These are phyloP conservation scores for Notarius quadriscutis DNA, from an alignment of 2,113 vertebrate genomes.

Conservation along the genomic window DNA sequence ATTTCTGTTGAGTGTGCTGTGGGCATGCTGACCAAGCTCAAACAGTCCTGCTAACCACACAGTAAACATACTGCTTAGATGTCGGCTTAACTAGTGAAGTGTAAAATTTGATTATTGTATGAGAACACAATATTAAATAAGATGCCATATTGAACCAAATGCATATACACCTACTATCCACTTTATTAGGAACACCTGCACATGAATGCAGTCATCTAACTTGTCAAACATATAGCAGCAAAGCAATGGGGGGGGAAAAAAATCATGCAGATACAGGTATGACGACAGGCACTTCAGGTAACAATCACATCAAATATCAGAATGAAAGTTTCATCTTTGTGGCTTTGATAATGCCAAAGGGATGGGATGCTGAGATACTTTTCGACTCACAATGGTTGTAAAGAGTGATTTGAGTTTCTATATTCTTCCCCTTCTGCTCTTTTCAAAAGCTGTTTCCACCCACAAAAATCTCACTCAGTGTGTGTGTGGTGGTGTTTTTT, in stretches of 20 bases:
- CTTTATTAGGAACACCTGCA: background rate
- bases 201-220: background rate
- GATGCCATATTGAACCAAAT: background rate
- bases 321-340: background rate
- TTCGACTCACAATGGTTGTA: too few relatives aligned
- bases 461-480: too few relatives aligned
- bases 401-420: too few relatives aligned
- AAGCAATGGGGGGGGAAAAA: background rate
- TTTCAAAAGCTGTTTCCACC: too few relatives aligned
- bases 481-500: too few relatives aligned
- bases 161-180: background rate
- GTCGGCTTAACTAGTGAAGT: background rate
- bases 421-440: too few relatives aligned
- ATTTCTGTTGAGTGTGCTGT: conserved; percentile 2
- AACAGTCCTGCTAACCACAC: background rate
- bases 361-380: too few relatives aligned
- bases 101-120: background rate
- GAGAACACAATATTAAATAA: background rate
- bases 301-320: too few relatives aligned
- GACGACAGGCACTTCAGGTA: background rate
- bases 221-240: background rate
- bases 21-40: background rate
- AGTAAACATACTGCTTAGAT: background rate
- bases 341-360: background rate
- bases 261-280: background rate